Evolutionary conservation across 2,797 vertebrate species (phyloP).

Genomic region (Rhyacichthys aspro): DNA sequence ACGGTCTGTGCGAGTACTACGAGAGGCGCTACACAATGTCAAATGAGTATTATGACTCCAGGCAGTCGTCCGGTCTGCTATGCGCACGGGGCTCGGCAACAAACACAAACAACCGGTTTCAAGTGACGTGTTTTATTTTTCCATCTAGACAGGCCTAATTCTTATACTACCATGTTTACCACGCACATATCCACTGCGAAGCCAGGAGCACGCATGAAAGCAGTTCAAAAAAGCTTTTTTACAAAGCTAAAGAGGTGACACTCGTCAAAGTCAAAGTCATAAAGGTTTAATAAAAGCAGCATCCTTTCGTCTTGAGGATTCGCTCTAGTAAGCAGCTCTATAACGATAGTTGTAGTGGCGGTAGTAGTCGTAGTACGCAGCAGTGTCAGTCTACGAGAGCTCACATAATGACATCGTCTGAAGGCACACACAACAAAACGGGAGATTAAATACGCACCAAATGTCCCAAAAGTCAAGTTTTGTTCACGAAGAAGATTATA

Average conservation of each 20-base stretch:
- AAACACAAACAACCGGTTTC: slow-evolving; percentile 67
- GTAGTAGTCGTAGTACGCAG: slow-evolving; percentile 75
- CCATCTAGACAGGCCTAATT: slow-evolving; percentile 28
- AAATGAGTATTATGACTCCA: slow-evolving; percentile 68
- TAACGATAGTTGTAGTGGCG: slow-evolving; percentile 64
- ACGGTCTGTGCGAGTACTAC: slow-evolving; percentile 69
- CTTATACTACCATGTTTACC: slow-evolving; percentile 27
- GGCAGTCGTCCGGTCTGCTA: slow-evolving; percentile 58
- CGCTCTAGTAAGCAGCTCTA: slow-evolving; percentile 72
- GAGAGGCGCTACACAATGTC: slow-evolving; percentile 75
- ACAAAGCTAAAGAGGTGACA: slow-evolving; percentile 27
- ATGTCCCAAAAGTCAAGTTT: slow-evolving; percentile 16
- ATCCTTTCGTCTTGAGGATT: slow-evolving; percentile 38
- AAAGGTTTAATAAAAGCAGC: slow-evolving; percentile 28
- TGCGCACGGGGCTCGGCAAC: slow-evolving; percentile 43
- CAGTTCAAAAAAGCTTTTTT: slow-evolving; percentile 15
- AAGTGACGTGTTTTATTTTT: slow-evolving; percentile 49
- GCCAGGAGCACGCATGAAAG: slow-evolving; percentile 15
- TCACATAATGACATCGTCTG: slow-evolving; percentile 52
- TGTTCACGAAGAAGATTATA: slow-evolving; percentile 1
- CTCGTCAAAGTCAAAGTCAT: neutral
- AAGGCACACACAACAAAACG: slow-evolving; percentile 32
- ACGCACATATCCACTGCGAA: slow-evolving; percentile 35
- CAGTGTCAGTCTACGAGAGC: slow-evolving; percentile 51
- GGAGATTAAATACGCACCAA: slow-evolving; percentile 1